These are phyloP conservation scores for Syngnathus rostellatus DNA, from an alignment of 2,797 vertebrate genomes.

Conservation along the genomic window DNA sequence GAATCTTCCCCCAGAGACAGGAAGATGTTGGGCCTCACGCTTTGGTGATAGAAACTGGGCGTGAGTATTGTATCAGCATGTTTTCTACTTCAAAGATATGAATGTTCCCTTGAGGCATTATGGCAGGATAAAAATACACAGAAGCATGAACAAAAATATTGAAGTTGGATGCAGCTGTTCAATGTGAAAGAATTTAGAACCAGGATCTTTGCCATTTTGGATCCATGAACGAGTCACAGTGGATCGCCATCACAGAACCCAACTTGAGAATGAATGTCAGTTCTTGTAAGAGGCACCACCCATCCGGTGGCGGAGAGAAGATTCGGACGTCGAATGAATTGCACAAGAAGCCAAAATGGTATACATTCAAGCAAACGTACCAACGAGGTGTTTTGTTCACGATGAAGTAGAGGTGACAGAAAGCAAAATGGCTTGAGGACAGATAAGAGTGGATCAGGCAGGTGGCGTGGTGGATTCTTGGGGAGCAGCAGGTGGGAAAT, in stretches of 20 bases:
- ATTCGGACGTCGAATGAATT: not conserved
- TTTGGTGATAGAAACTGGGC: constrained; percentile 34
- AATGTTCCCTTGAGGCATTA: too few species aligned
- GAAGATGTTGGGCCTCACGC: constrained; percentile 88
- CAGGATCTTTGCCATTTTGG: not conserved
- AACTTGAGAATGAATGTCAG: constrained; percentile 16
- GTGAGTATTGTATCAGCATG: not conserved
- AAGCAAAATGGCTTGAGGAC: constrained; percentile 23
- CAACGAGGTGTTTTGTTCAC: constrained; percentile 30
- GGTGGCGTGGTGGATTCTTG: not conserved
- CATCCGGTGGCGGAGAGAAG: not conserved
- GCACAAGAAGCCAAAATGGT: constrained; percentile 11
- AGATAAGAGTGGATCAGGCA: not conserved
- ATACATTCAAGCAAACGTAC: constrained; percentile 14
- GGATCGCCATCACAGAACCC: not conserved
- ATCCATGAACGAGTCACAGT: not conserved
- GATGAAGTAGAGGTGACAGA: constrained; percentile 25
- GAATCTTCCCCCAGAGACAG: constrained; percentile 82
- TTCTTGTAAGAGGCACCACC: not conserved
- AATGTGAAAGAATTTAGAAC: not conserved
- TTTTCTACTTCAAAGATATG: not conserved
- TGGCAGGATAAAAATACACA: not conserved
- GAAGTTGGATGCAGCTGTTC: not conserved
- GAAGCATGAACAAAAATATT: not conserved
- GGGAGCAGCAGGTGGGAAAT: constrained; percentile 34